Evolutionary conservation across 2,797 vertebrate species (phyloP).

Genomic region (Bovichtus variegatus): DNA sequence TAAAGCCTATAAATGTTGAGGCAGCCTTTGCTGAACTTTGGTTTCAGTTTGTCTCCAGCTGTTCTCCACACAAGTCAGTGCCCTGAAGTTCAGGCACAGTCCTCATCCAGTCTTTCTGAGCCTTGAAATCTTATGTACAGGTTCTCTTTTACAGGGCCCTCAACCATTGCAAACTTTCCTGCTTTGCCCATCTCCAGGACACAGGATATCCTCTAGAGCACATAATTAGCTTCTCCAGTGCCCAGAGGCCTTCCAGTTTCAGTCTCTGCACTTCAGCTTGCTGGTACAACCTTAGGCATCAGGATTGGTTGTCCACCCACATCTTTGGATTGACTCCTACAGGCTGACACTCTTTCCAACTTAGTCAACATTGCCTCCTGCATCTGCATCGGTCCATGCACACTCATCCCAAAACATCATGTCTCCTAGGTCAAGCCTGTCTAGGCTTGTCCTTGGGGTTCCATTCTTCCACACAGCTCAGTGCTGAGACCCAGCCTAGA

Average conservation of each 20-base stretch:
- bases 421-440: slow-evolving; percentile 10
- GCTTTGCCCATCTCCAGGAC: background rate
- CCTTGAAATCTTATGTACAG: background rate
- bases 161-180: slow-evolving; percentile 3
- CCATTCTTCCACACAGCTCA: slow-evolving; percentile 4
- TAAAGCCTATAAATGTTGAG: background rate
- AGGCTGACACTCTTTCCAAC: background rate
- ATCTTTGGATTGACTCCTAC: background rate
- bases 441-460: slow-evolving; percentile 15
- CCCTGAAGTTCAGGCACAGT: background rate
- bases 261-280: background rate
- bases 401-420: background rate
- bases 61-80: background rate
- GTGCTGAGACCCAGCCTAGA: background rate
- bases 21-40: slow-evolving; percentile 7
- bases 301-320: slow-evolving; percentile 3
- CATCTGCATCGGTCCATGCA: background rate
- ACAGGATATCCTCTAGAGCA: background rate
- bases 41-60: slow-evolving; percentile 12
- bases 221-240: background rate
- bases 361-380: background rate
- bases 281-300: slow-evolving; percentile 16
- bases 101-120: background rate
- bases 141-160: background rate
- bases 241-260: background rate